These are phyloP conservation scores for Apantesis nais DNA, from an alignment of 2,888 invertebrate species.

Conservation along the genomic window DNA sequence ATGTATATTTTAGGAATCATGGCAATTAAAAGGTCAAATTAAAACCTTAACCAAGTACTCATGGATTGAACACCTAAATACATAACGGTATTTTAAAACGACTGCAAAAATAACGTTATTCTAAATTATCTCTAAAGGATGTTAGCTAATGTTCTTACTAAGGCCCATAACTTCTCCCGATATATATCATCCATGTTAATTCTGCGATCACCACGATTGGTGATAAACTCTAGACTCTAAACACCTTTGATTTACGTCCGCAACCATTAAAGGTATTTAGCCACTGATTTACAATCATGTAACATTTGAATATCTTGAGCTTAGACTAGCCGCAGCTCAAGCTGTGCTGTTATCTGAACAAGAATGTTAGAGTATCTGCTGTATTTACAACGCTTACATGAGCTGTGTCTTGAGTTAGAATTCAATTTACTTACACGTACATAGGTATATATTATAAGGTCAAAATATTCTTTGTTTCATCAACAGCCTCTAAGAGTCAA, in stretches of 20 bases:
- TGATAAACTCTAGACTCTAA: slow-evolving; percentile 42
- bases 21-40: not conserved
- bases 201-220: slow-evolving; percentile 34
- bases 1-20: not conserved
- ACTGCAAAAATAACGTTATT: not conserved
- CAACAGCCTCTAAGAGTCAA: no score
- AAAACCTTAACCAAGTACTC: not conserved
- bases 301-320: slow-evolving; percentile 14
- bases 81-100: not conserved
- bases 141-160: not conserved
- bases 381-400: not conserved
- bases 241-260: slow-evolving; percentile 44
- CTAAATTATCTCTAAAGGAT: not conserved
- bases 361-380: not conserved
- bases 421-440: not conserved
- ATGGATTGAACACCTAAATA: not conserved
- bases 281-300: slow-evolving; percentile 43
- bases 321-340: slow-evolving; percentile 12
- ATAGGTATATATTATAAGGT: no score
- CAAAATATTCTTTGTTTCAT: no score
- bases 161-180: not conserved
- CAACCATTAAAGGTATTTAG: slow-evolving; percentile 48
- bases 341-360: not conserved
- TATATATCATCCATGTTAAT: slow-evolving; percentile 14
- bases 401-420: not conserved